These are phyloP conservation scores for Nymphalis io DNA, from an alignment of 1,140 invertebrate species.

Conservation along the genomic window DNA sequence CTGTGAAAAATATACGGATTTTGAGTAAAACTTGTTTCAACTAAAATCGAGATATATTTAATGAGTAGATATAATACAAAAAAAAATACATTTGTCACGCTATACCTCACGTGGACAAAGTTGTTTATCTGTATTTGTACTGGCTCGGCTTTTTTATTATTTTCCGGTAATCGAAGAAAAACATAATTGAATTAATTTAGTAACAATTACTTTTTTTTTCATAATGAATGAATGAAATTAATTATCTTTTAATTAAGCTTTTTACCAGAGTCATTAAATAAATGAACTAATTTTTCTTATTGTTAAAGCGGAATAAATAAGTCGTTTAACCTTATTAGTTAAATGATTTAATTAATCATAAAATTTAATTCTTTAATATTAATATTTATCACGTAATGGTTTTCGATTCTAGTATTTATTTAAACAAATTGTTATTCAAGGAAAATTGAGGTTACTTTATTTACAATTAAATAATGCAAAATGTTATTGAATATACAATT, in stretches of 20 bases:
- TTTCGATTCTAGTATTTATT: not conserved
- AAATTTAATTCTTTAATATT: not conserved
- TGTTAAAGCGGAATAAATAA: not conserved
- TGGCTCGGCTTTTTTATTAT: no score
- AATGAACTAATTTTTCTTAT: not conserved
- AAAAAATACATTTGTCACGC: no score
- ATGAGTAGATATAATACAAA: not conserved
- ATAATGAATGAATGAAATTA: no score
- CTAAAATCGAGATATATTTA: not conserved
- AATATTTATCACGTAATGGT: not conserved
- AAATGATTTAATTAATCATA: slow-evolving; percentile 3
- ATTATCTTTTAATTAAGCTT: no score
- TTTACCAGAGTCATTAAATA: not conserved
- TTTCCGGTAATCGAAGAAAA: no score
- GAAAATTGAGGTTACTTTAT: not conserved
- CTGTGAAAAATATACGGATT: slow-evolving; percentile 59
- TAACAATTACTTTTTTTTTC: no score
- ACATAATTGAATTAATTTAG: no score
- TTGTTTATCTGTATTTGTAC: no score
- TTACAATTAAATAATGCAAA: not conserved
- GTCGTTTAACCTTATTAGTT: not conserved
- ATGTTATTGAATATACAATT: not conserved
- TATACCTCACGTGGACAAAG: no score
- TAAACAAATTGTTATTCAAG: not conserved
- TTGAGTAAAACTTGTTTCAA: not conserved